phyloP scores from a whole-genome alignment of 2,888 invertebrate species.

The Parthenolecanium corni region DNA sequence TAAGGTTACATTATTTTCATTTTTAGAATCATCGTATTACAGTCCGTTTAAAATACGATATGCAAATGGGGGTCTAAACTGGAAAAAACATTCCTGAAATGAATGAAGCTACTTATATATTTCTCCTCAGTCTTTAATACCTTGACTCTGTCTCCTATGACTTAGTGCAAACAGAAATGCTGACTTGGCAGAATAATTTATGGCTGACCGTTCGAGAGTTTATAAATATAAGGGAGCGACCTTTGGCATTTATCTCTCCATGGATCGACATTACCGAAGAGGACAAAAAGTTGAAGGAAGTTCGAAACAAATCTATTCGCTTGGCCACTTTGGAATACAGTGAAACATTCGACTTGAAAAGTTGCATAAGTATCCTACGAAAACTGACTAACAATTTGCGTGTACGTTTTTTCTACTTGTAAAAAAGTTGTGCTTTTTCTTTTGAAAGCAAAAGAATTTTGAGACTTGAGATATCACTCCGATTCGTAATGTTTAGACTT shows the following conservation, averaged over 20 bases:
- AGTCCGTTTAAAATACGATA: too few species aligned
- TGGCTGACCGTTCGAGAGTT: conserved; percentile 69
- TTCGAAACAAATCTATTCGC: conserved; percentile 67
- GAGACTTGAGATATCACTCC: conserved; percentile 8
- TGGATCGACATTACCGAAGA: conserved; percentile 38
- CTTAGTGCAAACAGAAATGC: conserved; percentile 39
- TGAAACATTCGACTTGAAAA: conserved; percentile 54
- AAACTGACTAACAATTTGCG: too few species aligned
- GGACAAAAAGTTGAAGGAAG: conserved; percentile 56
- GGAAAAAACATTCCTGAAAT: too few species aligned
- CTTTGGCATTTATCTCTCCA: background rate
- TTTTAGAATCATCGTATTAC: too few species aligned
- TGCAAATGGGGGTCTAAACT: too few species aligned
- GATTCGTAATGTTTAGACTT: conserved; percentile 41
- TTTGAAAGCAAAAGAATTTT: background rate
- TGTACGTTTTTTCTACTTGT: too few species aligned
- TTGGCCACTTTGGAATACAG: conserved; percentile 64
- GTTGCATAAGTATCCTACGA: too few species aligned
- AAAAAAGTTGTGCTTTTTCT: background rate
- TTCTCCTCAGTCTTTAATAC: too few species aligned
- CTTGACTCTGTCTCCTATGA: too few species aligned
- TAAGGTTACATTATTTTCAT: too few species aligned
- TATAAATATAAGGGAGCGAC: conserved; percentile 37
- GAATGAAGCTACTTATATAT: too few species aligned
- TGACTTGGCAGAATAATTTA: conserved; percentile 75